Evolutionary conservation across 2,888 invertebrate species (phyloP), one percentile per base, ranked within the genome.

Genomic region (Lysandra coridon): DNA sequence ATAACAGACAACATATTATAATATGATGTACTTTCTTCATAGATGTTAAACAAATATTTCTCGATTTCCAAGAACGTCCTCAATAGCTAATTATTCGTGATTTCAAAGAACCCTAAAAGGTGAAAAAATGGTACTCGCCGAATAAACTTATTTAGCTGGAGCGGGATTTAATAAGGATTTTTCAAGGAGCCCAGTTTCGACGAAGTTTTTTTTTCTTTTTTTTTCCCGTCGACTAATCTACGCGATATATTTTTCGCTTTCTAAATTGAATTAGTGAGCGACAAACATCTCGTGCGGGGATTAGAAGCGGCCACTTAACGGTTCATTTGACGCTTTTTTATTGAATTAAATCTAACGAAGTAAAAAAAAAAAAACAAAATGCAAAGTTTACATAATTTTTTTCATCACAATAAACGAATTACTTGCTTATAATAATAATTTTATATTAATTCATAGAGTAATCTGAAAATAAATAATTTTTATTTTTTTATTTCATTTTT

Each of bases 141-240:
- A 94, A 94, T 92, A 93, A 94, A 94, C 92, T 93, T 93, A 93
- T 93, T 94, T 92, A 93, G 91, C 90, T 88, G 84, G 87, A 86
- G 88, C 87, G 87, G 93, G 94, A 93, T 86, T 94, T 94, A 94
- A 93, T 93, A 94, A 92, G 92, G 92, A 94, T 94, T 93, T 94
- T 92, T 94, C 93, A 94, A 89, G 88, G 87, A 88, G 88, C 89
- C 87, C 86, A 86, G 87, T 88, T 88, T 90, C 89, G 88, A 88
- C 89, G 88, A 89, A 92, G 91, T 88, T 85, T 91, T 91, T 91
- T 82, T 83, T 83, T 82, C 81, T 82, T 83, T 81, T 82, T 88
- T 88, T 88, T 89, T 85, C 82, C 83, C 86, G 81, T 80, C 84
- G 83, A 85, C 89, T 91, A 91, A 92, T 91, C 90, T 86, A 82